phyloP scores from a whole-genome alignment of 2,113 vertebrate genomes.

The Ellobius talpinus region DNA sequence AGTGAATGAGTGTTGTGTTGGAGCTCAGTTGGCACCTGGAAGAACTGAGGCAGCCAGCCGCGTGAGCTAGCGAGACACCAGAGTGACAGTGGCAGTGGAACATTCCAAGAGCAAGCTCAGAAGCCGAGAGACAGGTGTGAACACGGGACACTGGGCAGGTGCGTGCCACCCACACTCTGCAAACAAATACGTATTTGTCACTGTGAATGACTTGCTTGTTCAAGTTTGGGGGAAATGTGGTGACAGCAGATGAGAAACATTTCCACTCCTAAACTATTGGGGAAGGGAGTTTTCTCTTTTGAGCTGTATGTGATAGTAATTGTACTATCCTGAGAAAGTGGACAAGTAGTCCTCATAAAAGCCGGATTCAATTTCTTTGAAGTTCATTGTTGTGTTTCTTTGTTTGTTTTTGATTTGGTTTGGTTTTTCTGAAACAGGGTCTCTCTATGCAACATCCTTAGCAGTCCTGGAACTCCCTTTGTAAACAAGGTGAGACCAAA shows the following conservation, averaged over 20 bases:
- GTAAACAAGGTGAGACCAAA: too few species aligned
- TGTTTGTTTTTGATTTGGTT: neutral
- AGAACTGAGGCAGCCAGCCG: neutral
- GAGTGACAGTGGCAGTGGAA: neutral
- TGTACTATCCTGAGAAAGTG: neutral
- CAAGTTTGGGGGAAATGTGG: neutral
- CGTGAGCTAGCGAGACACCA: too few species aligned
- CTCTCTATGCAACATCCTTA: neutral
- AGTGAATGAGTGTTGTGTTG: neutral
- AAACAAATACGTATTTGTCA: neutral
- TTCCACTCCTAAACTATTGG: neutral
- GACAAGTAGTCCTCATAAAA: neutral
- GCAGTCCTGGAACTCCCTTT: neutral
- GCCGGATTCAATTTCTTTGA: neutral
- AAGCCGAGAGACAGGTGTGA: neutral
- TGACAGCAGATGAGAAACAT: neutral
- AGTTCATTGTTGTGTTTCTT: neutral
- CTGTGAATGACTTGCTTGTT: neutral
- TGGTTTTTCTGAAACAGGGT: neutral
- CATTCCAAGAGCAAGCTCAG: neutral
- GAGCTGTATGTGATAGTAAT: neutral
- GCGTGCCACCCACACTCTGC: neutral
- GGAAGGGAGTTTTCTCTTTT: neutral
- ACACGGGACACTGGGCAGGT: neutral
- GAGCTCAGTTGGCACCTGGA: neutral